Base-by-base conservation (phyloP, 2,113 vertebrate genomes). In the Otolemur garnettii region DNA sequence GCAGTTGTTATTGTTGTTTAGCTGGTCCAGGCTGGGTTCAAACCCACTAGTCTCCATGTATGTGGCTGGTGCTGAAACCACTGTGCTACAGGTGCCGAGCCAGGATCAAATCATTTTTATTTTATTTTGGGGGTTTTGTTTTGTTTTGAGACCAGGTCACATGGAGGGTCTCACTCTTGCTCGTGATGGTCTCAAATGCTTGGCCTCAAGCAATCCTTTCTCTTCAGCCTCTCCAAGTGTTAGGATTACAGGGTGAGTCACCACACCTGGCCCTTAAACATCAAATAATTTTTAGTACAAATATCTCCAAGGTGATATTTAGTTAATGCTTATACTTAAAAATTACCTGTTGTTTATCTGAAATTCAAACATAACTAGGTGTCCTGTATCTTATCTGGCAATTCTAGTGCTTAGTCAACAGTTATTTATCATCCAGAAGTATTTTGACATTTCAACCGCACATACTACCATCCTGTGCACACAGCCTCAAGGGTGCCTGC, bases 271-370 rank as follows among this genome's bases (percentile, higher is more conserved):
- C 22, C 64, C 30, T 68, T 68, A 68, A 68, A 68, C 30, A 33
- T 35, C 18, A 42, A 88, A 74, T 60, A 60, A 33, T 30, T 89
- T 92, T 88, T 33, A 79, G 42, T 69, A 53, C 78, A 87, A 93
- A 33, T 80, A 71, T 33, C 68, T 89, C 71, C 35, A 71, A 66
- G 38, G 91, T 14, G 21, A 77, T 24, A 60, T 42, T 82, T 87
- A 83, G 77, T 53, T 79, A 8, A 50, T 57, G 57, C 14, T 59
- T 35, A 50, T 22, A 24, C 53, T 72, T 69, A 35, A 85, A 60
- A 35, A 18, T 35, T 7, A 57, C 59, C 22, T 60, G 28, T n/a
- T 21, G 42, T 50, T 55, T 81, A 85, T 69, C 64, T 85, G 81
- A 92, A 95, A 93, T 59, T 82, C 62, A 74, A n/a, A 33, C 78